Conservation (phyloP, 2,888 invertebrate species). For the Eupithecia pulchellata region DNA sequence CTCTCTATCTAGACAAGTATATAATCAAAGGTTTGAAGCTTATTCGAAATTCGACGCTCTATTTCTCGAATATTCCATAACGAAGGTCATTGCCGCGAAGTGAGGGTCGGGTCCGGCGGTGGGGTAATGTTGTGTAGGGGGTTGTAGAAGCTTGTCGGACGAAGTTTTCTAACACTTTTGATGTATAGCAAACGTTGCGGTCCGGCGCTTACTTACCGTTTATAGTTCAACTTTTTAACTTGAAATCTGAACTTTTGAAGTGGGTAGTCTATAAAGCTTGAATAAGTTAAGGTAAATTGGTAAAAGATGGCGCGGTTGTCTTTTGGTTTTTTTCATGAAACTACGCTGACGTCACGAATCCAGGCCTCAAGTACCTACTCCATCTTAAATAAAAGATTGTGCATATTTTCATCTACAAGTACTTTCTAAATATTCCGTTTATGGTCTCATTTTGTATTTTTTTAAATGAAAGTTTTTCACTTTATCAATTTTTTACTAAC, state of each 20-base stretch:
- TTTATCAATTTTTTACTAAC: neutral
- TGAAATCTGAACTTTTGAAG: conserved; percentile 15
- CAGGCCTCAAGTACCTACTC: too few relatives aligned
- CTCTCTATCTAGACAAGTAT: too few relatives aligned
- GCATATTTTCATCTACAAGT: too few relatives aligned
- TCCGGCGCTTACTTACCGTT: conserved; percentile 28
- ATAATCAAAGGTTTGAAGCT: neutral
- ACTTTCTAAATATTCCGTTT: neutral
- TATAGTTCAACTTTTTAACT: conserved; percentile 32
- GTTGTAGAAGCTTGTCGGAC: conserved; percentile 10
- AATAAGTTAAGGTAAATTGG: too few relatives aligned
- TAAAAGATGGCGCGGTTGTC: too few relatives aligned
- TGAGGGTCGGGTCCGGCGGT: conserved; percentile 1
- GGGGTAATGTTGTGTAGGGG: neutral
- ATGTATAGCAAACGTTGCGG: conserved; percentile 31
- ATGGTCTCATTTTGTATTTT: neutral
- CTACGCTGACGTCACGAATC: too few relatives aligned
- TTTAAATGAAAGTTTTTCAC: neutral
- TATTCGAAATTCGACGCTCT: neutral
- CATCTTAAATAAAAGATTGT: neutral
- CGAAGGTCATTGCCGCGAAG: conserved; percentile 3
- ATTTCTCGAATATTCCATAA: conserved; percentile 3
- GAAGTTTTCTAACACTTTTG: conserved; percentile 36
- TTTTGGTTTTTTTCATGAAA: too few relatives aligned
- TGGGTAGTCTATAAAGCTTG: neutral